phyloP scores from a whole-genome alignment of 2,113 vertebrate genomes.

The Cyphomyrus discorhynchus region DNA sequence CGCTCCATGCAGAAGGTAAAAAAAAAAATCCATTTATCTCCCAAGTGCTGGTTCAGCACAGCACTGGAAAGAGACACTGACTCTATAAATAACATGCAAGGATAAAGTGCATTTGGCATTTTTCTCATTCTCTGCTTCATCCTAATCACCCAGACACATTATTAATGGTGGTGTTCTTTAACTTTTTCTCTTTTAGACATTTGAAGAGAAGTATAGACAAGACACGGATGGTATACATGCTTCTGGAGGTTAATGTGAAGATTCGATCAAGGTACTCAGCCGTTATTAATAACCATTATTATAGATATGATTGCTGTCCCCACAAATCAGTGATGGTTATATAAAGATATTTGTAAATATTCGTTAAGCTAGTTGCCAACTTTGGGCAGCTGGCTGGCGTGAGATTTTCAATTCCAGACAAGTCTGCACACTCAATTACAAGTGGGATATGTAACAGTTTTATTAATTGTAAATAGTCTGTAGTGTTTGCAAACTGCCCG shows the following conservation, averaged over 20 bases:
- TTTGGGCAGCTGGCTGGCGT: no score
- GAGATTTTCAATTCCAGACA: no score
- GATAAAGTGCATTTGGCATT: not conserved
- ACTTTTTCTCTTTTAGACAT: not conserved
- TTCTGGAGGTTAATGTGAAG: not conserved
- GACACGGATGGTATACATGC: no score
- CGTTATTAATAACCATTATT: not conserved
- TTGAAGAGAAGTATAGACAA: not conserved
- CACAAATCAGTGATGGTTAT: not conserved
- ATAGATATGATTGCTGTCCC: not conserved
- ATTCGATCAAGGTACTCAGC: not conserved
- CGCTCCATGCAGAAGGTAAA: not conserved
- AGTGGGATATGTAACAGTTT: not conserved
- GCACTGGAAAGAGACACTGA: not conserved
- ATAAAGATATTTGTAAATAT: not conserved
- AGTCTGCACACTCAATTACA: no score
- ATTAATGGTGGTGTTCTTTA: not conserved
- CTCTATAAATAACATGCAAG: not conserved
- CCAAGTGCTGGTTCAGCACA: not conserved
- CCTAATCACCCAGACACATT: not conserved
- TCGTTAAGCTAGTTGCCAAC: not conserved
- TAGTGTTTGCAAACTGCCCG: no score
- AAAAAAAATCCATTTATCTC: not conserved
- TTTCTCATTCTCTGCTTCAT: not conserved
- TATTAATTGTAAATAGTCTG: no score